Conservation (phyloP, 2,797 vertebrate species). For the Cuniculus paca region DNA sequence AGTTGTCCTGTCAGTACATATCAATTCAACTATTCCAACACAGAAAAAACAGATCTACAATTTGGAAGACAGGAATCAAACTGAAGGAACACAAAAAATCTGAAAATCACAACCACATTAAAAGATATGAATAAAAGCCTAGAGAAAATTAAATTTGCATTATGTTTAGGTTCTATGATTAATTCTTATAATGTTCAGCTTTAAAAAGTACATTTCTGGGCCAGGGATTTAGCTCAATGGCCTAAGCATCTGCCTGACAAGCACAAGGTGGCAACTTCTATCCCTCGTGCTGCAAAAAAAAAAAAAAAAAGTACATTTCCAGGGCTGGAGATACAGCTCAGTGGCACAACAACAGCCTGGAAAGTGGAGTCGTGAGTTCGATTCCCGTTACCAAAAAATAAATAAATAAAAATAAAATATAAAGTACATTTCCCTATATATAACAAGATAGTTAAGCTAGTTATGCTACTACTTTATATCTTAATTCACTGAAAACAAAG, state of each 20-base stretch:
- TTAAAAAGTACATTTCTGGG: neutral
- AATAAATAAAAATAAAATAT: too few species aligned
- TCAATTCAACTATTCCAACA: conserved; percentile 27
- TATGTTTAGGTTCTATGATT: conserved; percentile 17
- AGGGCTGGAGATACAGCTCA: too few species aligned
- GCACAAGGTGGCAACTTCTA: too few species aligned
- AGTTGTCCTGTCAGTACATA: conserved; percentile 14
- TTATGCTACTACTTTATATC: neutral
- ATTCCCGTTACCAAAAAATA: too few species aligned
- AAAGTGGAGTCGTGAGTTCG: too few species aligned
- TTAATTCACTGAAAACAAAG: neutral
- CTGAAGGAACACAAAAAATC: conserved; percentile 19
- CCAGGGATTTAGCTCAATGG: too few species aligned
- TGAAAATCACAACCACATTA: conserved; percentile 20
- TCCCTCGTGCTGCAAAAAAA: too few species aligned
- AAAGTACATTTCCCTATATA: neutral
- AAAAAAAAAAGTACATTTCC: too few species aligned
- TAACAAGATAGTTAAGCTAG: neutral
- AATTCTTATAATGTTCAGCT: conserved; percentile 4
- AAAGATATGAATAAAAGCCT: conserved; percentile 24
- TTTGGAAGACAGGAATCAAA: conserved; percentile 36
- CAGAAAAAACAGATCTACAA: neutral
- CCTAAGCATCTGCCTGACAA: too few species aligned
- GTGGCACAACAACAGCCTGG: too few species aligned
- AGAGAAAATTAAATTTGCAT: conserved; percentile 34